Evolutionary conservation across 2,888 invertebrate genomes (phyloP), one percentile per base, ranked within the genome.

Genomic region (Minunthozetes semirufus): DNA sequence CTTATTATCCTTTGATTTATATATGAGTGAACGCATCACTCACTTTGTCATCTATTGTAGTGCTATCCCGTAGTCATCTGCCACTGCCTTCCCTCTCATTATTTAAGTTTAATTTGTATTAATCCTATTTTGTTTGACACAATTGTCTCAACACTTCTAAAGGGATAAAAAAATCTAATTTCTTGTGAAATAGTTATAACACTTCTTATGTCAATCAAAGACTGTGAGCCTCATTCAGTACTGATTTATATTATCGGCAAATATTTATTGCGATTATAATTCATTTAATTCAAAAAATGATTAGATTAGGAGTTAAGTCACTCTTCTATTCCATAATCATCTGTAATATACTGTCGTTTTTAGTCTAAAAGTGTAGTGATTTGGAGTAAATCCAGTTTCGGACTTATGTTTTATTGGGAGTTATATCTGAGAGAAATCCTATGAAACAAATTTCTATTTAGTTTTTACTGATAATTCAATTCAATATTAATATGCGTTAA

Each of bases 191-290:
- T 33, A 33, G 33, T 33, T 33, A 33, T 33, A 33, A 33, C 33
- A 33, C 33, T 33, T 33, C 33, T 33, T 33, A 33, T 33, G 33
- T 33, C 33, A 33, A 33, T 33, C 33, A 33, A 33, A 33, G 33
- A 33, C 33, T 33, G 33, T 33, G 33, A 33, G 33, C 8, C 33
- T 33, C 33, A 33, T 33, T 33, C 33, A 33, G 33, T 33, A 33
- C 33, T 33, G 33, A 33, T 33, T 63, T 63, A 29, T 63, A 63
- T 63, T 63, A 63, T 63, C 33, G 17, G 8, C 33, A 15, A 63
- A 63, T 63, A 63, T 63, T 63, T 63, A 63, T 63, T 63, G 38
- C 38, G 33, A 63, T 63, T 63, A 63, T 63, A 63, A 63, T 13
- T 33, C 33, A 8, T 63, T 56, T 56, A 25, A 17, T 33, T n/a